Evolutionary conservation across 2,113 vertebrate genomes (phyloP).

Genomic region (Hippotragus niger): DNA sequence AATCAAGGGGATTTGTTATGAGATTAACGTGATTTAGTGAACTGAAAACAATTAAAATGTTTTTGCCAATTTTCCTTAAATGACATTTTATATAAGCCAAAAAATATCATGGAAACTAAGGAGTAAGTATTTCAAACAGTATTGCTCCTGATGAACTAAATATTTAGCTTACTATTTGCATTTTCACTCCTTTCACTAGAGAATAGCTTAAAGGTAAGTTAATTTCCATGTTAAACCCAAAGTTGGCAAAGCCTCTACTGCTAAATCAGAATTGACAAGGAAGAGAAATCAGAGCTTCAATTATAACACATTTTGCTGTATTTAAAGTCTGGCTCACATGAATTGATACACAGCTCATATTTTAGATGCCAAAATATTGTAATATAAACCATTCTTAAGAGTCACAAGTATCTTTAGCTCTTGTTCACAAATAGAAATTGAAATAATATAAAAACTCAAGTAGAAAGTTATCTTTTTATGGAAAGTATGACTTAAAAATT

Average conservation of each 20-base stretch:
- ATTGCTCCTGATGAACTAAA: slow-evolving; percentile 6
- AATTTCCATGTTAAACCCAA: slow-evolving; percentile 41
- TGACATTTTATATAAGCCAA: slow-evolving; percentile 27
- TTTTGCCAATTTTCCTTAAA: slow-evolving; percentile 38
- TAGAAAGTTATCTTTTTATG: not conserved
- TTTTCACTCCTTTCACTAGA: slow-evolving; percentile 30
- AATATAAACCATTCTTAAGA: not conserved
- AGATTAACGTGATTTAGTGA: not conserved
- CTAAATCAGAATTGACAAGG: slow-evolving; percentile 50
- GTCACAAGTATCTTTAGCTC: not conserved
- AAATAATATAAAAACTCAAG: not conserved
- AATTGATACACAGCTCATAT: not conserved
- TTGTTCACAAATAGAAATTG: slow-evolving; percentile 10
- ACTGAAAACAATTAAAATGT: slow-evolving; percentile 1
- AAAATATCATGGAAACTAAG: not conserved
- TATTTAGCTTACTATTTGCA: slow-evolving; percentile 51
- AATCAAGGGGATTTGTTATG: not conserved
- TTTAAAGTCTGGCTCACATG: slow-evolving; percentile 33
- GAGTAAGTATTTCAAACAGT: slow-evolving; percentile 19
- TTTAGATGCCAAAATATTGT: slow-evolving; percentile 3
- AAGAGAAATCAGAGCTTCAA: not conserved
- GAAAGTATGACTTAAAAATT: not conserved
- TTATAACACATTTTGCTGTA: not conserved
- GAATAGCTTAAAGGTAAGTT: slow-evolving; percentile 58
- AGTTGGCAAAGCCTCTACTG: not conserved